Conservation (phyloP, 1,140 invertebrate genomes). For the Cepaea nemoralis region DNA sequence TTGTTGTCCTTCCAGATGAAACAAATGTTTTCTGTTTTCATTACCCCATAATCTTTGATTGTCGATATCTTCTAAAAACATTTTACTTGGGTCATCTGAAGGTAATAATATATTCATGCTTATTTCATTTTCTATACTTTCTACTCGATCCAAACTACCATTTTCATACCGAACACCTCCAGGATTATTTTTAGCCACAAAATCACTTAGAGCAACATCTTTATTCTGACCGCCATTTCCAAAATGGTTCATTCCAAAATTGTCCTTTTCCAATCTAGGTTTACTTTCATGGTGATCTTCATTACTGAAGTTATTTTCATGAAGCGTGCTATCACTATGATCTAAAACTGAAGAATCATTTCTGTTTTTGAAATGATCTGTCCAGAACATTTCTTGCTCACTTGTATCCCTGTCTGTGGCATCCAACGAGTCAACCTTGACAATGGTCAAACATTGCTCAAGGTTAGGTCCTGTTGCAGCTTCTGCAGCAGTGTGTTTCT, state of each 20-base stretch:
- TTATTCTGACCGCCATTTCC: background rate
- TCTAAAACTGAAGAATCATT: background rate
- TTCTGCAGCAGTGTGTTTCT: background rate
- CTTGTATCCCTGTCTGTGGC: background rate
- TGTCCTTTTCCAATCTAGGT: background rate
- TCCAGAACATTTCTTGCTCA: background rate
- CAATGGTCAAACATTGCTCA: background rate
- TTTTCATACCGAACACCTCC: background rate
- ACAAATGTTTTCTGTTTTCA: background rate
- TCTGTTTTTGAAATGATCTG: constrained; percentile 9
- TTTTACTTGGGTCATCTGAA: background rate
- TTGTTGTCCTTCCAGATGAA: background rate
- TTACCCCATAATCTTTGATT: background rate
- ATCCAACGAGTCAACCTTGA: background rate
- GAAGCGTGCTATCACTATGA: background rate
- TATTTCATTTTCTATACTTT: background rate
- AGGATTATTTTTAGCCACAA: background rate
- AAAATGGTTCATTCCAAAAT: background rate
- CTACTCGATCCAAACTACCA: background rate
- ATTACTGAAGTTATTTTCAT: background rate
- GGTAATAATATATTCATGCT: background rate
- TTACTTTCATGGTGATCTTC: background rate
- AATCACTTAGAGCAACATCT: background rate
- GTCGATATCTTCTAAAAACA: background rate
- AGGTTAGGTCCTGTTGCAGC: background rate